These are phyloP conservation scores for Megalopta genalis DNA, from an alignment of 1,140 invertebrate genomes.

Conservation along the genomic window DNA sequence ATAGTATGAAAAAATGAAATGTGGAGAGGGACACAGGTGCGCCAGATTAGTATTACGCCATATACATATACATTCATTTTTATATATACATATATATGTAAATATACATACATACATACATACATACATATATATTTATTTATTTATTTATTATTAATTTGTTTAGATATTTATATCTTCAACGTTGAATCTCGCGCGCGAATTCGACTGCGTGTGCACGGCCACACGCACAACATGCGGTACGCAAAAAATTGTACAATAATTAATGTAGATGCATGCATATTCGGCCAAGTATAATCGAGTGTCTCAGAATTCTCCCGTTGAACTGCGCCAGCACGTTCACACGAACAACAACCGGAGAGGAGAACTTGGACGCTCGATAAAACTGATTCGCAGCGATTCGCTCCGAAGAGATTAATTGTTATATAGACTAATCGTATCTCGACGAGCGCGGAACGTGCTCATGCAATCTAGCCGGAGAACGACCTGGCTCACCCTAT, in stretches of 20 bases:
- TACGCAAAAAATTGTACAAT: constrained; percentile 5
- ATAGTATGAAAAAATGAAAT: constrained; percentile 38
- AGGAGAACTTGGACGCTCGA: too few relatives aligned
- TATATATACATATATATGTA: constrained; percentile 27
- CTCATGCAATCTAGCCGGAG: not conserved
- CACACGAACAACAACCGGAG: too few relatives aligned
- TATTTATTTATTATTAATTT: not conserved
- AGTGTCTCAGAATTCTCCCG: too few relatives aligned
- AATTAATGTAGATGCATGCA: constrained; percentile 43
- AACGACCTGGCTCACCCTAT: not conserved
- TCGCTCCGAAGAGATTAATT: too few relatives aligned
- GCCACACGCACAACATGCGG: too few relatives aligned
- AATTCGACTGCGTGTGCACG: constrained; percentile 6
- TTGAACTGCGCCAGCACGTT: too few relatives aligned
- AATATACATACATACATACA: not conserved
- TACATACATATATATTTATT: not conserved
- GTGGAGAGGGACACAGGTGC: constrained; percentile 21
- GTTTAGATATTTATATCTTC: constrained; percentile 41
- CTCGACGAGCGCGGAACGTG: not conserved
- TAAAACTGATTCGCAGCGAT: too few relatives aligned
- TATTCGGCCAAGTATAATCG: not conserved
- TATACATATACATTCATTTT: constrained; percentile 26
- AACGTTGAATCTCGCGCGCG: constrained; percentile 29
- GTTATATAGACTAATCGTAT: not conserved
- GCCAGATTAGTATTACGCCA: constrained; percentile 22